Conservation (phyloP, 2,113 vertebrate genomes). For the Sylvilagus bachmani region DNA sequence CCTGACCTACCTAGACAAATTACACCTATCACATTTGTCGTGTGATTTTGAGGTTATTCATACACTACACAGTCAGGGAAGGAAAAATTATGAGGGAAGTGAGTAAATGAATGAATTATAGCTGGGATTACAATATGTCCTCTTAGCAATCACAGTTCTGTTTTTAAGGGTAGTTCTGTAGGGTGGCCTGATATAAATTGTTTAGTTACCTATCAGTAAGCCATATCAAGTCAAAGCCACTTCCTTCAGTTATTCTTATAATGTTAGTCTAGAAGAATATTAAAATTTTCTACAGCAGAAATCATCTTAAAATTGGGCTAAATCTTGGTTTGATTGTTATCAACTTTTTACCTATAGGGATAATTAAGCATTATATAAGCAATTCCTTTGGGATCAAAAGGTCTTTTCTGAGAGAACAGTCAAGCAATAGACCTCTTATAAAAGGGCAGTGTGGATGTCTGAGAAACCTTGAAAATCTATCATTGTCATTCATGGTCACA, state of each 20-base stretch:
- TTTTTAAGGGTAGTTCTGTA: background rate
- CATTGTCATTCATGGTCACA: slow-evolving; percentile 39
- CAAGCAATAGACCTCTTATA: background rate
- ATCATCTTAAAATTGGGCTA: background rate
- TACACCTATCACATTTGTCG: background rate
- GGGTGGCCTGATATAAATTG: background rate
- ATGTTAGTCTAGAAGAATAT: background rate
- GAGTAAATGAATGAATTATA: background rate
- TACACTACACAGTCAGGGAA: background rate
- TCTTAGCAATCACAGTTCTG: background rate
- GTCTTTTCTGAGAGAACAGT: background rate
- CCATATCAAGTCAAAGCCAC: background rate
- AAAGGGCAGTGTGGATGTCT: background rate
- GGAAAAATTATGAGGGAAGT: background rate
- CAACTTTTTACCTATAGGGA: background rate
- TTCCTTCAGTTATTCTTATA: background rate
- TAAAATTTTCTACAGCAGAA: background rate
- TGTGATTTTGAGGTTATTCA: slow-evolving; percentile 11
- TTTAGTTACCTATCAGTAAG: background rate
- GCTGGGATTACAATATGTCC: background rate
- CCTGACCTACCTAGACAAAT: slow-evolving; percentile 9
- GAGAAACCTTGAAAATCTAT: slow-evolving; percentile 48
- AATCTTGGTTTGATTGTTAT: background rate
- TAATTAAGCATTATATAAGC: background rate
- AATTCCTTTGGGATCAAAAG: background rate